phyloP scores from a whole-genome alignment of 2,113 vertebrate genomes.

The Hypanus sabinus region DNA sequence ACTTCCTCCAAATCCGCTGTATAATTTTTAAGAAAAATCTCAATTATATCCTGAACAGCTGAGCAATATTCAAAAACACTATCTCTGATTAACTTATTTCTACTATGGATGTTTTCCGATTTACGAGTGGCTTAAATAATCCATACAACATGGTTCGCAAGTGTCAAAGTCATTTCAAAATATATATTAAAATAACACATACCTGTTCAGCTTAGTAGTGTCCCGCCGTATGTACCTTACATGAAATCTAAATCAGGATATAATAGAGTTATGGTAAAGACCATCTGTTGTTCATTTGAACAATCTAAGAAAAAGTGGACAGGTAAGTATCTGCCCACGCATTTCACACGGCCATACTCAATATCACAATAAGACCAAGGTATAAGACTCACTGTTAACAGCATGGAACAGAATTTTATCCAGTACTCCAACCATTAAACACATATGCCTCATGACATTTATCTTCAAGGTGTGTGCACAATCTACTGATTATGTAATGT shows the following conservation, averaged over 20 bases:
- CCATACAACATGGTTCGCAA: background rate
- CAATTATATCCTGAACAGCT: background rate
- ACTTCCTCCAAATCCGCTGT: background rate
- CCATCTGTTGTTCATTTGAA: background rate
- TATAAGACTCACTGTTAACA: background rate
- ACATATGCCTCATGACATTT: background rate
- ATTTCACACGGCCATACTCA: background rate
- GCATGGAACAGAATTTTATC: background rate
- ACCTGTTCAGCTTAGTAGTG: conserved; percentile 22
- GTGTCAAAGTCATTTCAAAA: background rate
- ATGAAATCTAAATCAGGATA: background rate
- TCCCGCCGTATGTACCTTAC: background rate
- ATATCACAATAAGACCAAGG: background rate
- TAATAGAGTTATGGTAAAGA: background rate
- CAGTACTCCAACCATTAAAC: background rate
- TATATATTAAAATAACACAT: background rate
- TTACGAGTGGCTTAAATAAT: background rate
- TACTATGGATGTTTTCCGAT: background rate
- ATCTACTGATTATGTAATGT: background rate
- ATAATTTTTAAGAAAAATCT: background rate
- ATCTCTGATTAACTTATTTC: background rate
- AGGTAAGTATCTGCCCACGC: background rate
- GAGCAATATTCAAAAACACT: background rate
- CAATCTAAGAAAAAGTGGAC: background rate
- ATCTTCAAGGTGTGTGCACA: background rate